Base-by-base conservation (phyloP, 1,140 invertebrate species). In the Tetragnatha versicolor region DNA sequence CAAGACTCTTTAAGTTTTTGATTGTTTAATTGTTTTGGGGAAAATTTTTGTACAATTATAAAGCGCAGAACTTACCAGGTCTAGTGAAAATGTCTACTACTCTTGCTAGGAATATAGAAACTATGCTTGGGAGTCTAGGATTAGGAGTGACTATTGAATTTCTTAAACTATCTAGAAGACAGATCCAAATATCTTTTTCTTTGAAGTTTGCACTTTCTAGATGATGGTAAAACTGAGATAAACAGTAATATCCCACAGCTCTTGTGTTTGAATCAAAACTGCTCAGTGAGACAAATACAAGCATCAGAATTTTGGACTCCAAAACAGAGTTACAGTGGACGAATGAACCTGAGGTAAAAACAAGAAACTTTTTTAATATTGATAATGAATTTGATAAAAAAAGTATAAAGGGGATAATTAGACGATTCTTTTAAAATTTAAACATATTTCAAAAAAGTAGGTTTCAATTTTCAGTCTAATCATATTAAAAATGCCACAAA, bases 41-140 rank as follows among this genome's bases (percentile, higher is more conserved):
- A n/a, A n/a, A n/a, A n/a, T n/a, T n/a, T n/a, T n/a, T n/a, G n/a
- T n/a, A n/a, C n/a, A n/a, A n/a, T n/a, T n/a, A n/a, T n/a, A n/a
- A n/a, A n/a, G n/a, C n/a, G n/a, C n/a, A 22, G 33, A 37, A 68
- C 65, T 17, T 53, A 80, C 79, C 69, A 45, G 92, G 91, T 76
- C 91, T 88, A 0, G 90, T 89, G 25, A 91, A 88, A 5, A 92
- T 86, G 60, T 90, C 85, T 1, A 90, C 88, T 25, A 90, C 88
- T 83, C 88, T 88, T 2, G 91, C 90, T 27, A 93, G 85, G 82
- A 93, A 94, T n/a, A 90, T 85, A 0, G 91, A 88, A 12, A 91
- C 88, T 37, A 93, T 88, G 76, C 88, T 89, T 39, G 91, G 89
- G 29, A 94, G 80, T 76, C 87, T 88, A 2, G 89, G 39, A 58